A percentile compares a stretch with the other conserved stretches of the same genome.
Conservation (phyloP, 30 jellyfish, hydroid and myxozoan species). For the Aurelia aurita complex sp. Pacific region DNA sequence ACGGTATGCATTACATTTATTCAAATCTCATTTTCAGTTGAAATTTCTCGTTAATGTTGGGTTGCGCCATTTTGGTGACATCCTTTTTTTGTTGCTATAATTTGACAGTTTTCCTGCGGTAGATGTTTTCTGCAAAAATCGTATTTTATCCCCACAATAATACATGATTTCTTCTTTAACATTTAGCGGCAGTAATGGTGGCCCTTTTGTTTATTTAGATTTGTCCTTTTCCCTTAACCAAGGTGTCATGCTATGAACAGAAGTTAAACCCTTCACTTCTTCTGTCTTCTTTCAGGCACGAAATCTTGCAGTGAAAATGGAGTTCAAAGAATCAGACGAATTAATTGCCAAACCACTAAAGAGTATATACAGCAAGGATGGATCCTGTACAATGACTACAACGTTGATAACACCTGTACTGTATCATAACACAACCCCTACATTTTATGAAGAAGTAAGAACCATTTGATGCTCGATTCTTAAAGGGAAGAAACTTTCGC, state of each 20-base stretch:
- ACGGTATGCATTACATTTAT: too few relatives aligned
- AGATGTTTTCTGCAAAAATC: too few relatives aligned
- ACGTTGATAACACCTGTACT: conserved; percentile 81
- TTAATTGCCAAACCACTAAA: conserved; percentile 76
- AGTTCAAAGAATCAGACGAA: conserved; percentile 90
- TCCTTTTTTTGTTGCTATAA: too few relatives aligned
- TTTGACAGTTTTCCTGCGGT: too few relatives aligned
- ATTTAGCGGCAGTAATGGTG: neutral
- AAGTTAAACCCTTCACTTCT: neutral
- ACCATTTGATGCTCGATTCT: too few relatives aligned
- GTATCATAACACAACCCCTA: conserved; percentile 86
- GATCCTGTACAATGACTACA: conserved; percentile 82
- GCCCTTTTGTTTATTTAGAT: neutral
- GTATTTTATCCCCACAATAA: too few relatives aligned
- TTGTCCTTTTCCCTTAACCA: neutral
- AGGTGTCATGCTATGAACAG: neutral
- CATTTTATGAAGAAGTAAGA: conserved; percentile 88
- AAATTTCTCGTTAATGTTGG: too few relatives aligned
- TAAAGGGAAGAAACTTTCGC: too few relatives aligned
- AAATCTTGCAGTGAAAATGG: conserved; percentile 85
- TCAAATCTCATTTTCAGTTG: too few relatives aligned
- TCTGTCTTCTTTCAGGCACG: conserved; percentile 71
- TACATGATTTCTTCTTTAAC: too few relatives aligned
- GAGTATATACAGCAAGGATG: conserved; percentile 87
- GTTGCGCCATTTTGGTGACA: too few relatives aligned